These are phyloP conservation scores for Platorchestia sp. DNA, from an alignment of 1,140 invertebrate genomes.

Conservation along the genomic window DNA sequence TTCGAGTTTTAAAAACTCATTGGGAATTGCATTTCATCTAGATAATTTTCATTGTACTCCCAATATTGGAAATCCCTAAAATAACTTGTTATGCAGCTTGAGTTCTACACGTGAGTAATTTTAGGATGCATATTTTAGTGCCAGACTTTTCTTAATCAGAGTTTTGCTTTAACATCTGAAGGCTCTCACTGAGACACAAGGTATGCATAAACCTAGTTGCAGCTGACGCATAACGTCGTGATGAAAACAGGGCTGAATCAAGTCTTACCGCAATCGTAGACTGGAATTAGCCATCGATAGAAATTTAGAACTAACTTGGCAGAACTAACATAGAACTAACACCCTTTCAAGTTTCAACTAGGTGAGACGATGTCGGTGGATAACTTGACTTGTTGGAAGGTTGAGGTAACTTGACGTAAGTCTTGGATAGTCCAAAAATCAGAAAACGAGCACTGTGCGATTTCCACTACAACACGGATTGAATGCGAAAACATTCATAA, in stretches of 20 bases:
- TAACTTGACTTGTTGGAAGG: background rate
- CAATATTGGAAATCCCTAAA: no score
- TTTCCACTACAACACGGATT: background rate
- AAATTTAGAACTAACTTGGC: background rate
- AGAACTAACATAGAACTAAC: background rate
- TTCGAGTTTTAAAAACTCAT: no score
- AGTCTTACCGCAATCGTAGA: background rate
- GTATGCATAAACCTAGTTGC: background rate
- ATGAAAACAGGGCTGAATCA: background rate
- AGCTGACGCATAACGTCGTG: background rate
- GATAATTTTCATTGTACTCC: no score
- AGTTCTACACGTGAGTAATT: no score
- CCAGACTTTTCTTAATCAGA: background rate
- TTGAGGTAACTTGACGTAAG: no score
- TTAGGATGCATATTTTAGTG: no score
- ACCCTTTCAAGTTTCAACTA: background rate
- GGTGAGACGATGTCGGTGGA: background rate
- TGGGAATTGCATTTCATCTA: no score
- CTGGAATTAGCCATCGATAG: background rate
- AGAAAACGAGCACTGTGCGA: background rate
- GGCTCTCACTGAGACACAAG: background rate
- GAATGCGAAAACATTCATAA: background rate
- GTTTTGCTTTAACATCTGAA: background rate
- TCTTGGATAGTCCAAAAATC: background rate
- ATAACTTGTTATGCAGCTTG: no score